Evolutionary conservation across 2,113 vertebrate genomes (phyloP).

Genomic region (Neolamprologus fasciatus): DNA sequence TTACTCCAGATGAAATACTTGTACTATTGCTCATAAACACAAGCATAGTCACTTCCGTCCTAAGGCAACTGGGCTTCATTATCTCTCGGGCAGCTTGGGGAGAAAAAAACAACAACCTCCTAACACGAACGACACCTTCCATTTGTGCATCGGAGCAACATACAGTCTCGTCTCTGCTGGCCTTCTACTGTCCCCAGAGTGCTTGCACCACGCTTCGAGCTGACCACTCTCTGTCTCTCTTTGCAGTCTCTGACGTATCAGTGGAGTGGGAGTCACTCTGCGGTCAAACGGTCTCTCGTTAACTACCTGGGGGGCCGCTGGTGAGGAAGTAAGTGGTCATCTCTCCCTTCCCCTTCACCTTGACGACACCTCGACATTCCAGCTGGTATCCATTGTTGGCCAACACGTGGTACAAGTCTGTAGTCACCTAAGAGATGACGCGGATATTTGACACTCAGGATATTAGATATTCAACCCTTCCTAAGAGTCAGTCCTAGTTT

Average conservation of each 20-base stretch:
- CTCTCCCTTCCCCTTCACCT: slow-evolving; percentile 97
- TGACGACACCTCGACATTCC: slow-evolving; percentile 88
- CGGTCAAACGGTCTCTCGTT: slow-evolving; percentile 55
- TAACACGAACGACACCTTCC: slow-evolving; percentile 16
- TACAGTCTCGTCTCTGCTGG: background rate
- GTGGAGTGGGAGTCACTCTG: slow-evolving; percentile 43
- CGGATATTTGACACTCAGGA: slow-evolving; percentile 23
- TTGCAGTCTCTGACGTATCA: slow-evolving; percentile 38
- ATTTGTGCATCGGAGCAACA: slow-evolving; percentile 33
- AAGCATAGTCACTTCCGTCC: slow-evolving; percentile 51
- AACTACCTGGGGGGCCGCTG: slow-evolving; percentile 81
- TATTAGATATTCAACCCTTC: background rate
- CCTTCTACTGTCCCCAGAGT: slow-evolving; percentile 11
- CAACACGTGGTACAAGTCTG: slow-evolving; percentile 90
- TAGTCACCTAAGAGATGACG: slow-evolving; percentile 80
- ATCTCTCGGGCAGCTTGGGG: slow-evolving; percentile 54
- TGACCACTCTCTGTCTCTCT: slow-evolving; percentile 25
- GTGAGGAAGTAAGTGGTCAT: slow-evolving; percentile 98
- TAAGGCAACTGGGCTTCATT: slow-evolving; percentile 69
- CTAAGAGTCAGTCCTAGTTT: background rate
- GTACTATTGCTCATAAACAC: slow-evolving; percentile 57
- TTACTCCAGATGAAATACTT: slow-evolving; percentile 59
- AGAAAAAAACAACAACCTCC: slow-evolving; percentile 10
- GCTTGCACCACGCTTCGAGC: background rate
- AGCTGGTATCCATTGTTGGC: slow-evolving; percentile 88